Evolutionary conservation across 2,888 invertebrate species (phyloP).

Genomic region (Chrysodeixis includens): DNA sequence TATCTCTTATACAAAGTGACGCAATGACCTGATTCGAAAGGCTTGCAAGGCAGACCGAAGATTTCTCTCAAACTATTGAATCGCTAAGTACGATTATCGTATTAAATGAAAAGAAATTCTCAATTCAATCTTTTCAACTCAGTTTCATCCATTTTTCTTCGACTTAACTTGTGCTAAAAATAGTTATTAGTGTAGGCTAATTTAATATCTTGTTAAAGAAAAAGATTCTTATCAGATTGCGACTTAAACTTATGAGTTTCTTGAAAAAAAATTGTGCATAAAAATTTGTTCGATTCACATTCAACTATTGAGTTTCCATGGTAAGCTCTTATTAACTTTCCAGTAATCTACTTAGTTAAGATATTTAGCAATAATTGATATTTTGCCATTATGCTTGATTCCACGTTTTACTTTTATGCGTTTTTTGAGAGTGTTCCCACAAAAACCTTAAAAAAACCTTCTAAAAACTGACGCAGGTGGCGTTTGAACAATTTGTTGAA

Average conservation of each 20-base stretch:
- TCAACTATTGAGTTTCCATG: too few relatives aligned
- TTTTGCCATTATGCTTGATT: too few relatives aligned
- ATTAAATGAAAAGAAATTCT: constrained; percentile 22
- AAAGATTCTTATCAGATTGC: not conserved
- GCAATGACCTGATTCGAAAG: constrained; percentile 12
- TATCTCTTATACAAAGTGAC: constrained; percentile 6
- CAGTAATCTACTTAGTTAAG: too few relatives aligned
- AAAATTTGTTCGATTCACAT: too few relatives aligned
- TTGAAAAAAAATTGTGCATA: too few relatives aligned
- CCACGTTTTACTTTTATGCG: not conserved
- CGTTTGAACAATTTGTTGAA: not conserved
- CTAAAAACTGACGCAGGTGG: not conserved
- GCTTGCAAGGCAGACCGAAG: constrained; percentile 8
- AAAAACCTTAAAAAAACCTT: not conserved
- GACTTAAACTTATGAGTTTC: not conserved
- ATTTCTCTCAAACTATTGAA: constrained; percentile 18
- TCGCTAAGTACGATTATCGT: constrained; percentile 7
- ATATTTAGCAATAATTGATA: too few relatives aligned
- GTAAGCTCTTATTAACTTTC: too few relatives aligned
- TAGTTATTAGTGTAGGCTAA: not conserved
- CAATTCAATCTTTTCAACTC: constrained; percentile 13
- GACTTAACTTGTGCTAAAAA: not conserved
- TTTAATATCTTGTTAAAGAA: not conserved
- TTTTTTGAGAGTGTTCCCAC: not conserved
- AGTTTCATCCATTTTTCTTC: constrained; percentile 8